Evolutionary conservation across 2,888 invertebrate genomes (phyloP).

Genomic region (Ectemnius continuus): DNA sequence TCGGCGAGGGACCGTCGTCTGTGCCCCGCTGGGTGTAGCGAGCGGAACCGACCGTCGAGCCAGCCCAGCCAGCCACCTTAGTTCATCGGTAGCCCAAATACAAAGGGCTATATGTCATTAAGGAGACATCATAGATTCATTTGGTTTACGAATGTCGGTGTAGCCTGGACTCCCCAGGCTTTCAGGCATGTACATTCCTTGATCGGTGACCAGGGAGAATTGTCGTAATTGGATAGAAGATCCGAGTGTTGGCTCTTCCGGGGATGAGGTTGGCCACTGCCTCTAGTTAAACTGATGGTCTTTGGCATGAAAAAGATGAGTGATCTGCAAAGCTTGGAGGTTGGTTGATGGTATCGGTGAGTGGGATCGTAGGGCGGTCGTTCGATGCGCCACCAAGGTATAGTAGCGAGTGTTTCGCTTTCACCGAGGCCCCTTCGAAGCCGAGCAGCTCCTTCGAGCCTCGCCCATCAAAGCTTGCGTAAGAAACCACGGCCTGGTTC

Average conservation of each 20-base stretch:
- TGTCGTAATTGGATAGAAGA: no score
- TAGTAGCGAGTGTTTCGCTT: constrained; percentile 65
- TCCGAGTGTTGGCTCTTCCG: no score
- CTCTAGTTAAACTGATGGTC: not conserved
- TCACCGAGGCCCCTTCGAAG: constrained; percentile 63
- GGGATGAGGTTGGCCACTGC: not conserved
- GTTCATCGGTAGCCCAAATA: no score
- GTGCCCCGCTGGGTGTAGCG: no score
- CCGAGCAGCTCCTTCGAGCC: constrained; percentile 50
- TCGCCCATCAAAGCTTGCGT: constrained; percentile 70
- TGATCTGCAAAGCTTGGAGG: not conserved
- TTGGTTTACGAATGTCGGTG: no score
- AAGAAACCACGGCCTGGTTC: constrained; percentile 71
- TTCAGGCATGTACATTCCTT: no score
- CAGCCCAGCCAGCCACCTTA: no score
- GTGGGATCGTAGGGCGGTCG: not conserved
- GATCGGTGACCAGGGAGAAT: no score
- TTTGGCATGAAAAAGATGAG: not conserved
- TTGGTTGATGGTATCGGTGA: not conserved
- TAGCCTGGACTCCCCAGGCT: no score
- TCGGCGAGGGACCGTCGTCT: not conserved
- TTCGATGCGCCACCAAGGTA: constrained; percentile 23
- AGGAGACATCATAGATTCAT: no score
- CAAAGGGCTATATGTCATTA: no score
- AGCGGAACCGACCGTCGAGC: no score